Conservation (phyloP, 2,888 invertebrate genomes). For the Synergus itoensis region DNA sequence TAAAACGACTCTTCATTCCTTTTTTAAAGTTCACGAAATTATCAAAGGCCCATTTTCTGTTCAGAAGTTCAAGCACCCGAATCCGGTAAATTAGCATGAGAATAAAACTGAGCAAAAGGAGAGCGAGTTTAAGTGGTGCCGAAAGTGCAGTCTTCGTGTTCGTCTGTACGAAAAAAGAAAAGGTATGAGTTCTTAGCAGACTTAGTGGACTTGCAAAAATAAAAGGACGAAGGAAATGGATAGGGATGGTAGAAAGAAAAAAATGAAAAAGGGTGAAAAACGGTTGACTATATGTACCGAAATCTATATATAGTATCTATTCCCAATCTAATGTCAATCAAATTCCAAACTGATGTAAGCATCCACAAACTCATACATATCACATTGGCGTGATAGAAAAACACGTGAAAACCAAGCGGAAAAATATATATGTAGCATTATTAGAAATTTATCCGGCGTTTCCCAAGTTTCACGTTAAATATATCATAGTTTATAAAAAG, state of each 20-base stretch:
- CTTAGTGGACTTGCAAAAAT: slow-evolving; percentile 27
- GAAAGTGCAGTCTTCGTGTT: slow-evolving; percentile 48
- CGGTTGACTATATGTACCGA: no score
- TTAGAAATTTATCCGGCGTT: no score
- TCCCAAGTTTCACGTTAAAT: no score
- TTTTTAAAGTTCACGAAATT: neutral
- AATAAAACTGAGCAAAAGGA: slow-evolving; percentile 32
- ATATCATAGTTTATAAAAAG: no score
- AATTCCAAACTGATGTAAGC: no score
- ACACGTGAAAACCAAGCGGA: no score
- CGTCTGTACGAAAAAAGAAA: slow-evolving; percentile 39
- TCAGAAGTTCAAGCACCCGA: neutral
- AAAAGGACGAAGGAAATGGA: slow-evolving; percentile 29
- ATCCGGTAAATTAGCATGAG: neutral
- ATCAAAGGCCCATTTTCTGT: neutral
- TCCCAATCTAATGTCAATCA: no score
- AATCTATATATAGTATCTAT: no score
- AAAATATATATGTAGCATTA: no score
- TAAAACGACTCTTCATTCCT: neutral
- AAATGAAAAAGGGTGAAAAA: neutral
- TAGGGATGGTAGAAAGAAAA: slow-evolving; percentile 41
- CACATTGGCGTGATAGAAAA: no score
- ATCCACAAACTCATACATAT: no score
- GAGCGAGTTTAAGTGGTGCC: slow-evolving; percentile 36
- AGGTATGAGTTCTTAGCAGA: slow-evolving; percentile 30